phyloP scores from a whole-genome alignment of 2,113 vertebrate species.

The Gavialis gangeticus region DNA sequence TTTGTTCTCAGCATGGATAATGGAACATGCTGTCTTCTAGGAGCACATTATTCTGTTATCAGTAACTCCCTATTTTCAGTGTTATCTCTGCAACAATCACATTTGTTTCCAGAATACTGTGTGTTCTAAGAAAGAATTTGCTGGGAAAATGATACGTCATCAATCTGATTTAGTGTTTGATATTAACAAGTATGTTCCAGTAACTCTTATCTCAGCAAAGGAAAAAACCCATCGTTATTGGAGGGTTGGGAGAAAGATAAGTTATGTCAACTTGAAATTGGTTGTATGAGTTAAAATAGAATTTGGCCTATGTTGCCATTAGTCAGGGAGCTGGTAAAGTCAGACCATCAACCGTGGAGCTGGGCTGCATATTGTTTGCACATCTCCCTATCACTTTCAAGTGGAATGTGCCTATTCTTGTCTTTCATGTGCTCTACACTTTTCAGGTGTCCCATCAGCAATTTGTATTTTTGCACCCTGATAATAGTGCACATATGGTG shows the following conservation, averaged over 20 bases:
- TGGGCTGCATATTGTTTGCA: too few species aligned
- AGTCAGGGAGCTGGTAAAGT: too few species aligned
- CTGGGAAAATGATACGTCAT: neutral
- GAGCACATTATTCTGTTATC: neutral
- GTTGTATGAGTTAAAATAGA: too few species aligned
- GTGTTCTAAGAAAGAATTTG: neutral
- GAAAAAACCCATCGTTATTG: neutral
- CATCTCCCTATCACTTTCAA: too few species aligned
- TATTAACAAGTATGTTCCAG: neutral
- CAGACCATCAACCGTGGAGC: too few species aligned
- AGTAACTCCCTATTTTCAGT: neutral
- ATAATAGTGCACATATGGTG: too few species aligned
- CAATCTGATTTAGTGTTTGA: neutral
- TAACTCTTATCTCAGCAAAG: neutral
- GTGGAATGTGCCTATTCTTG: too few species aligned
- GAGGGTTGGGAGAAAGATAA: neutral
- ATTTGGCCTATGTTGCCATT: too few species aligned
- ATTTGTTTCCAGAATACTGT: neutral
- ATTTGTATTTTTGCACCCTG: too few species aligned
- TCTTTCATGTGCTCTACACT: too few species aligned
- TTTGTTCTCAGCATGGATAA: neutral
- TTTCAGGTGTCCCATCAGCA: too few species aligned
- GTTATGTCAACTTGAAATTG: neutral
- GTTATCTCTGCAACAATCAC: neutral
- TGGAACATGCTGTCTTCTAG: neutral